A percentile compares a stretch with the other conserved stretches of the same genome.
Evolutionary conservation across 2,113 vertebrate species (phyloP).

Genomic region (Pipa parva): DNA sequence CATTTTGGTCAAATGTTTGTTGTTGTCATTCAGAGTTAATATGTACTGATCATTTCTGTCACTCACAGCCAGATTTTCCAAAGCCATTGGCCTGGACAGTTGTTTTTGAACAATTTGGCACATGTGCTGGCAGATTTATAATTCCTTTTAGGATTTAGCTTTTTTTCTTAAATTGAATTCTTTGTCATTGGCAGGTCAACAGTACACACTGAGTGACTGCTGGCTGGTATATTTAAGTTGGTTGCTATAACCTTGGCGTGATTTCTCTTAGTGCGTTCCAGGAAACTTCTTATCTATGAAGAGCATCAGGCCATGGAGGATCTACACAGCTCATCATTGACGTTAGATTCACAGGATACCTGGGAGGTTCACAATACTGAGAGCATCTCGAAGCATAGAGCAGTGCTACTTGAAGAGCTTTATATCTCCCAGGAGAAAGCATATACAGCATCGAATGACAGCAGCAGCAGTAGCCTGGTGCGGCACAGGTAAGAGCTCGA

Average conservation of each 20-base stretch:
- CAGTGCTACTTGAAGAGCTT: slow-evolving; percentile 57
- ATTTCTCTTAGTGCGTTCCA: slow-evolving; percentile 76
- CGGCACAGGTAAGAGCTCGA: slow-evolving; percentile 63
- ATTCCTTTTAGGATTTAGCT: background rate
- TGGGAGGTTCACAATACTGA: slow-evolving; percentile 64
- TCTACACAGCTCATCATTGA: slow-evolving; percentile 62
- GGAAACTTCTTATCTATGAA: slow-evolving; percentile 83
- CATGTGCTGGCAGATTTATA: too few species aligned
- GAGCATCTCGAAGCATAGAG: slow-evolving; percentile 68
- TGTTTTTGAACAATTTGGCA: too few species aligned
- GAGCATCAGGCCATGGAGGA: slow-evolving; percentile 73
- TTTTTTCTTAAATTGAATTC: slow-evolving; percentile 8
- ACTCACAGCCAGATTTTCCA: too few species aligned
- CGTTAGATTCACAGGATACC: slow-evolving; percentile 67
- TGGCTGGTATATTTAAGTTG: too few species aligned
- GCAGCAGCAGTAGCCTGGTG: slow-evolving; percentile 69
- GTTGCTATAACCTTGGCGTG: background rate
- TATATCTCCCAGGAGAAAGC: slow-evolving; percentile 49
- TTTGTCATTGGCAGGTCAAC: too few species aligned
- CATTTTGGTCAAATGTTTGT: too few species aligned
- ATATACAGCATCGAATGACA: slow-evolving; percentile 72
- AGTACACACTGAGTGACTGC: too few species aligned
- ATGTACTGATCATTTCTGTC: too few species aligned
- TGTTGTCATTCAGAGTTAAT: too few species aligned
- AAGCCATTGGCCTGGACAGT: too few species aligned